Conservation (phyloP, 1,140 invertebrate genomes). For the Eriosoma lanigerum region DNA sequence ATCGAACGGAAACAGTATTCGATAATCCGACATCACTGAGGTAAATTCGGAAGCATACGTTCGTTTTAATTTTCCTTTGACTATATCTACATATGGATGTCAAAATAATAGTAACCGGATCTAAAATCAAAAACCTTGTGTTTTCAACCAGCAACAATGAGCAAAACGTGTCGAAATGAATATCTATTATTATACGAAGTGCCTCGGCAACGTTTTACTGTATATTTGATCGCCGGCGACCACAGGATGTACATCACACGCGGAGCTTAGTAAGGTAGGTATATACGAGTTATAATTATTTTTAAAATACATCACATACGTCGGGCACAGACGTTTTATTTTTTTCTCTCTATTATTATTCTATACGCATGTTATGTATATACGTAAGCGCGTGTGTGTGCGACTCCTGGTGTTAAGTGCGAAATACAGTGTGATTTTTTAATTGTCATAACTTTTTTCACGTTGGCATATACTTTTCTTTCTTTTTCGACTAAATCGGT, state of each 20-base stretch:
- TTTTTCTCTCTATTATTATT: slow-evolving; percentile 24
- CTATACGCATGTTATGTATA: too few species aligned
- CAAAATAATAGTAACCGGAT: too few species aligned
- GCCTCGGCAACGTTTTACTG: neutral
- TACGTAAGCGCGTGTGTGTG: neutral
- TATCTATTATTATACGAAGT: slow-evolving; percentile 32
- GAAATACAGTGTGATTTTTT: neutral
- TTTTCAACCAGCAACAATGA: too few species aligned
- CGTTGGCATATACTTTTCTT: too few species aligned
- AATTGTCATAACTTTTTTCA: too few species aligned
- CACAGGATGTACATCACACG: neutral
- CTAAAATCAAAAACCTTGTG: too few species aligned
- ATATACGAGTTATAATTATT: slow-evolving; percentile 28
- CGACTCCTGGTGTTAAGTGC: too few species aligned
- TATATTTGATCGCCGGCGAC: neutral
- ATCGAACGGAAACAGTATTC: neutral
- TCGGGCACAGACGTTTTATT: slow-evolving; percentile 23
- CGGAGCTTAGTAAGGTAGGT: slow-evolving; percentile 34
- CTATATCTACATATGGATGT: too few species aligned
- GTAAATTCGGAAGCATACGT: too few species aligned
- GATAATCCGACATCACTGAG: neutral
- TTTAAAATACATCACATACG: neutral
- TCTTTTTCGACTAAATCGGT: too few species aligned
- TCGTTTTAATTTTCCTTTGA: too few species aligned
- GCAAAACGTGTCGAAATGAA: neutral